These are phyloP conservation scores for Parasteatoda lunata DNA, from an alignment of 2,888 invertebrate species.

Conservation along the genomic window DNA sequence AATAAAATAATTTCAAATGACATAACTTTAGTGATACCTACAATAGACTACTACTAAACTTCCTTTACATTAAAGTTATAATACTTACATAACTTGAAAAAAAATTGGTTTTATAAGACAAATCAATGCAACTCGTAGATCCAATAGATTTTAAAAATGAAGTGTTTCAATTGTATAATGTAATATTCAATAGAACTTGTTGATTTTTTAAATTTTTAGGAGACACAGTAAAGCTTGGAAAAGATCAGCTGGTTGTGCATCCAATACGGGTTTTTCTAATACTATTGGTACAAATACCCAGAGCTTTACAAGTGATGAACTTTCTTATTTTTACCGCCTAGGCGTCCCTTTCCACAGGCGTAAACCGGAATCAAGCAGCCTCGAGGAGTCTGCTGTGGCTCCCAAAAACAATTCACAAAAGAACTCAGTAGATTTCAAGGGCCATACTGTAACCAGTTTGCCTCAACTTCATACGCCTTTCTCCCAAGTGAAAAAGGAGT, in stretches of 20 bases:
- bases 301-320: constrained; percentile 4
- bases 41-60: too few relatives aligned
- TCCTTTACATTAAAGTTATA: too few relatives aligned
- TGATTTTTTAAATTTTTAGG: constrained; percentile 13
- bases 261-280: neutral
- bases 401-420: constrained; percentile 30
- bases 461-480: constrained; percentile 75
- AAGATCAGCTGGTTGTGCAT: neutral
- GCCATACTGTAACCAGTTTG: constrained; percentile 72
- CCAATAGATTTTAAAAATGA: too few relatives aligned
- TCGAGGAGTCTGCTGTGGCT: neutral
- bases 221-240: constrained; percentile 14
- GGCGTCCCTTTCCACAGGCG: constrained; percentile 41
- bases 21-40: too few relatives aligned
- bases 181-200: neutral
- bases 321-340: neutral
- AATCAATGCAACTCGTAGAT: too few relatives aligned
- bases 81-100: too few relatives aligned
- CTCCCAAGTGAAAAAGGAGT: constrained; percentile 79
- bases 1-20: too few relatives aligned
- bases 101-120: too few relatives aligned
- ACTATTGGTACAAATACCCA: neutral
- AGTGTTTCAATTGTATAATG: neutral
- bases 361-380: constrained; percentile 1
- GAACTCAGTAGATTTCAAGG: constrained; percentile 14